A percentile compares a stretch with the other conserved stretches of the same genome.
These are phyloP conservation scores for Ptyas mucosa DNA, from an alignment of 2,113 vertebrate genomes.

Conservation along the genomic window DNA sequence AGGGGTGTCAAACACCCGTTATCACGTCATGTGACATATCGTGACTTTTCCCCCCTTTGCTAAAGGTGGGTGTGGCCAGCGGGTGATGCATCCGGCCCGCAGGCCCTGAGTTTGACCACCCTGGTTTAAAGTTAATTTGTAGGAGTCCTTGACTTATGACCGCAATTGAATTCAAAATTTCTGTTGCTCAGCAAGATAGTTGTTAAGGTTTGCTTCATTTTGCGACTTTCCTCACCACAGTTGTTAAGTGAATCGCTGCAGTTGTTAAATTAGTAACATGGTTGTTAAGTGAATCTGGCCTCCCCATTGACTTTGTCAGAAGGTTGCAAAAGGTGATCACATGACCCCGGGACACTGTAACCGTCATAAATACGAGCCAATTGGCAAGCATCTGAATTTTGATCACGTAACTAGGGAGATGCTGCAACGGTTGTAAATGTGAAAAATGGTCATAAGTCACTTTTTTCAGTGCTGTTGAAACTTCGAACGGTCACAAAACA, in stretches of 20 bases:
- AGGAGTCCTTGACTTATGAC: background rate
- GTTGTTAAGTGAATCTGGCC: background rate
- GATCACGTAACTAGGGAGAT: background rate
- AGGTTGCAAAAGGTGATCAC: background rate
- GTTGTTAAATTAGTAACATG: background rate
- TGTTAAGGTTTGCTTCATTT: background rate
- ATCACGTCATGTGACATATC: no score
- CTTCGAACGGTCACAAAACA: background rate
- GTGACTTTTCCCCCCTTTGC: no score
- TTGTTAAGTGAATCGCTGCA: background rate
- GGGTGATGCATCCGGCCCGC: no score
- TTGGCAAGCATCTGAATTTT: background rate
- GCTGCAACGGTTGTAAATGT: background rate
- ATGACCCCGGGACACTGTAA: background rate
- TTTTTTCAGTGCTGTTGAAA: background rate
- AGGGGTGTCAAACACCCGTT: no score
- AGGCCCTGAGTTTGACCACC: no score
- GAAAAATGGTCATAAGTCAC: background rate
- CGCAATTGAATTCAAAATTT: background rate
- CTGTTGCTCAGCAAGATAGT: background rate
- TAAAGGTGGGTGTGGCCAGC: no score
- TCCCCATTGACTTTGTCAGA: background rate
- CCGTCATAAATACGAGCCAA: background rate
- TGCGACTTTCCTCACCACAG: background rate
- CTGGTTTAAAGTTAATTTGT: background rate